Evolutionary conservation across 2,113 vertebrate genomes (phyloP).

Genomic region (Cryptomyrus ogoouensis): DNA sequence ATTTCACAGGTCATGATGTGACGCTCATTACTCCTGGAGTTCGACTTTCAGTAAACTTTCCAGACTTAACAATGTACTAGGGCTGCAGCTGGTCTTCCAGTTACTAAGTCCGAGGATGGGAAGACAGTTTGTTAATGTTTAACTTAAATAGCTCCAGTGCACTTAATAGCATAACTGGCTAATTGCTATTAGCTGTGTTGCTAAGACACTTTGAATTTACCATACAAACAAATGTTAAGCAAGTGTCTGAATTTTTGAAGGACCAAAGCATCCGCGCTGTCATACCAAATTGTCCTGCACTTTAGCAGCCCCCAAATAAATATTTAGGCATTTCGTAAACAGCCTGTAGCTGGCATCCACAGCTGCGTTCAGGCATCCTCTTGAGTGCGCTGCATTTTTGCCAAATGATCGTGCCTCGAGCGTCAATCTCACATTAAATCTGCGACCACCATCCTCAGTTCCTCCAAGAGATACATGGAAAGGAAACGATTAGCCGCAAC

Average conservation of each 20-base stretch:
- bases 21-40: neutral
- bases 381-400: constrained; percentile 44
- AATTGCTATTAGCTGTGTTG: constrained; percentile 5
- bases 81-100: neutral
- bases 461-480: constrained; percentile 37
- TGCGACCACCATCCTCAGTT: constrained; percentile 9
- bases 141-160: neutral
- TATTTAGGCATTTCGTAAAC: constrained; percentile 43
- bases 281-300: neutral
- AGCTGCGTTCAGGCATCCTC: constrained; percentile 46
- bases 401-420: constrained; percentile 53
- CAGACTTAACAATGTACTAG: neutral
- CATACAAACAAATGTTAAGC: neutral
- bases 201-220: neutral
- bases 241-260: neutral
- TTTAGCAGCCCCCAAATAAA: constrained; percentile 36
- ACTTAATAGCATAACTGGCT: neutral
- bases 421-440: constrained; percentile 40
- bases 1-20: neutral
- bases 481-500: constrained; percentile 55
- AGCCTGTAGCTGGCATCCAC: constrained; percentile 30
- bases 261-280: neutral
- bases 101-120: neutral
- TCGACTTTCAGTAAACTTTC: neutral
- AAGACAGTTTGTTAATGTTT: neutral